Conservation (phyloP, 2,888 invertebrate genomes). For the Mystacides longicornis region DNA sequence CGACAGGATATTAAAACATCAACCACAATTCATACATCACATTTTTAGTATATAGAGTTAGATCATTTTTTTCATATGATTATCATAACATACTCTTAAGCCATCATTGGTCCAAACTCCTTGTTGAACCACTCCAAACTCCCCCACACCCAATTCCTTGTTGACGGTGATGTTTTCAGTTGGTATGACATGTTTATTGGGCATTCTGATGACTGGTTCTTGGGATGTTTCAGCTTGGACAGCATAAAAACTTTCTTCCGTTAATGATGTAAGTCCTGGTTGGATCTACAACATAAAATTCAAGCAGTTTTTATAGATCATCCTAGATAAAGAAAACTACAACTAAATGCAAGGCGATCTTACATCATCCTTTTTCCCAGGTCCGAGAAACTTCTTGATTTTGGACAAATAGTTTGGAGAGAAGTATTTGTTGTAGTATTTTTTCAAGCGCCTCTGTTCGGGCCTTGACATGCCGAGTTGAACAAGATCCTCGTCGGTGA, state of each 20-base stretch:
- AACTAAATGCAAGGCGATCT: too few relatives aligned
- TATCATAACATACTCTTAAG: conserved; percentile 68
- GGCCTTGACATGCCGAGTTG: conserved; percentile 92
- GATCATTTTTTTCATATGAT: too few relatives aligned
- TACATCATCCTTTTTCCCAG: conserved; percentile 52
- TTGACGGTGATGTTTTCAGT: conserved; percentile 88
- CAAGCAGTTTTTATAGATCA: background rate
- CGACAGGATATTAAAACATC: background rate
- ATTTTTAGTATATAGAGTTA: too few relatives aligned
- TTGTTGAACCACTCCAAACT: conserved; percentile 97
- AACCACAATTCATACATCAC: background rate
- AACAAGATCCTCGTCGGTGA: conserved; percentile 83
- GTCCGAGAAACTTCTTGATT: conserved; percentile 73
- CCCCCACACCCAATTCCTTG: conserved; percentile 92
- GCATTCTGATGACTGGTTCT: conserved; percentile 32
- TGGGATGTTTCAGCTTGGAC: conserved; percentile 27
- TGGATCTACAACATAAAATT: conserved; percentile 9
- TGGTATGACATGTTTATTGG: conserved; percentile 84
- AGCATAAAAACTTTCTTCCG: conserved; percentile 31
- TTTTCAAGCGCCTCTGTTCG: conserved; percentile 89
- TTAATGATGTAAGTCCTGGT: conserved; percentile 16
- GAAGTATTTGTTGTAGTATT: conserved; percentile 88
- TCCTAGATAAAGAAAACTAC: background rate
- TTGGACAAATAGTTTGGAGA: conserved; percentile 90
- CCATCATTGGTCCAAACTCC: conserved; percentile 95